These are phyloP conservation scores for Silurus aristotelis DNA, from an alignment of 2,797 vertebrate species.

Conservation along the genomic window DNA sequence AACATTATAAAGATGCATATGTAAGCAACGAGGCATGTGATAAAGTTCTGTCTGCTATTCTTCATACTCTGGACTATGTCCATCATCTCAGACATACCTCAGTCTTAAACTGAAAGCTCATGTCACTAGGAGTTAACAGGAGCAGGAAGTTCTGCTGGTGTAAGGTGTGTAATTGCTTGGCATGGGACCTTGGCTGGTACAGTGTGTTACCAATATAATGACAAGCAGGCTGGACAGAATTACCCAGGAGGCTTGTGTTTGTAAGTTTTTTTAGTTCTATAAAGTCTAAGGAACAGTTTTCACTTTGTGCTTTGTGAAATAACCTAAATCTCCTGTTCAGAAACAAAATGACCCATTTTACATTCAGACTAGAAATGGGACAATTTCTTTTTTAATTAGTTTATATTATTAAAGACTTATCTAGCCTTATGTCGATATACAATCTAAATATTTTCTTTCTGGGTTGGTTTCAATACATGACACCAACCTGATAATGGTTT, in stretches of 20 bases:
- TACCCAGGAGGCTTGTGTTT: constrained; percentile 40
- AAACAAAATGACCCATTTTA: not conserved
- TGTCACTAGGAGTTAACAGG: constrained; percentile 12
- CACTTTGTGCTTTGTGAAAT: constrained; percentile 12
- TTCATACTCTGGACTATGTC: not conserved
- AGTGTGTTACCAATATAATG: constrained; percentile 10
- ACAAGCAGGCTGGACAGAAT: constrained; percentile 26
- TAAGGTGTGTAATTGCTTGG: constrained; percentile 45
- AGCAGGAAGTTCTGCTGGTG: constrained; percentile 31
- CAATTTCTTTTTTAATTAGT: not conserved
- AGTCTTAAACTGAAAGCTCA: constrained; percentile 30
- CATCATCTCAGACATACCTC: constrained; percentile 8
- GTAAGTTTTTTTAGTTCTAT: constrained; percentile 16
- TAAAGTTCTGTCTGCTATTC: not conserved
- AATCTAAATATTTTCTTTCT: no score
- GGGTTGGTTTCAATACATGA: no score
- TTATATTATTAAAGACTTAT: not conserved
- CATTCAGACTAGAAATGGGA: not conserved
- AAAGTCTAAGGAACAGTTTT: constrained; percentile 8
- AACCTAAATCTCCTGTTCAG: constrained; percentile 11
- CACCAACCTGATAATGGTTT: no score
- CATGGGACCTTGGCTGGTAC: constrained; percentile 38
- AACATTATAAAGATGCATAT: not conserved
- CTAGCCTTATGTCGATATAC: no score
- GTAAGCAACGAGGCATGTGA: not conserved